These are phyloP conservation scores for Menidia beryllina DNA, from an alignment of 2,113 vertebrate genomes.

Conservation along the genomic window DNA sequence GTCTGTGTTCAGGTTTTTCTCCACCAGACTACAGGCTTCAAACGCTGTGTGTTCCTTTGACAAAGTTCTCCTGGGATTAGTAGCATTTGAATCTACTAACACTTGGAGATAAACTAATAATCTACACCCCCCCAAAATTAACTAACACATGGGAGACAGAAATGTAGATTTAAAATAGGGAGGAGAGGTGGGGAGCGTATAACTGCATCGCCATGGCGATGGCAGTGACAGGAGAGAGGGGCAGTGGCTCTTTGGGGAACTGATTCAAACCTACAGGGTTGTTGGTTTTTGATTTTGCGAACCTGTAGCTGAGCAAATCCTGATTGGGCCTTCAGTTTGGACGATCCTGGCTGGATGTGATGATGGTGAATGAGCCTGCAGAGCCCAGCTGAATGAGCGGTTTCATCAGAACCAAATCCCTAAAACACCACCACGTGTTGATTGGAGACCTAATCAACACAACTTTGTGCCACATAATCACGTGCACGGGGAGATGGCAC, in stretches of 20 bases:
- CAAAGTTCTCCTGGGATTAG: slow-evolving; percentile 16
- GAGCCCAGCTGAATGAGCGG: slow-evolving; percentile 2
- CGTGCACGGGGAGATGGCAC: slow-evolving; percentile 27
- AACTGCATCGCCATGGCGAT: slow-evolving; percentile 67
- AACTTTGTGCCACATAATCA: slow-evolving; percentile 17
- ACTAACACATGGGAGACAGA: slow-evolving; percentile 47
- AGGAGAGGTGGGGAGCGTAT: slow-evolving; percentile 10
- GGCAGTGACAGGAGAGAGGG: slow-evolving; percentile 36
- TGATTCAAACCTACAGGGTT: slow-evolving; percentile 46
- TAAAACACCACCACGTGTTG: slow-evolving; percentile 17
- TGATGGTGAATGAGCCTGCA: slow-evolving; percentile 2
- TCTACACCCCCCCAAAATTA: neutral
- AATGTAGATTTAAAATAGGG: slow-evolving; percentile 29
- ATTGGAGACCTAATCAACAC: slow-evolving; percentile 21
- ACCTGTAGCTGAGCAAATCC: slow-evolving; percentile 57
- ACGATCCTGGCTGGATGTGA: slow-evolving; percentile 42
- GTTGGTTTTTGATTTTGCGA: slow-evolving; percentile 48
- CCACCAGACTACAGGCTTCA: too few species aligned
- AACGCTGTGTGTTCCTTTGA: too few species aligned
- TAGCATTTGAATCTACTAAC: neutral
- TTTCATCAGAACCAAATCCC: slow-evolving; percentile 25
- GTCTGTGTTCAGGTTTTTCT: slow-evolving; percentile 14
- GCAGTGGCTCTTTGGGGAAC: slow-evolving; percentile 44
- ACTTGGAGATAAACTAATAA: slow-evolving; percentile 2
- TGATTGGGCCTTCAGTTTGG: slow-evolving; percentile 43